These are phyloP conservation scores for Drosophila prolongata DNA, from an alignment of 2,888 invertebrate species.

Conservation along the genomic window DNA sequence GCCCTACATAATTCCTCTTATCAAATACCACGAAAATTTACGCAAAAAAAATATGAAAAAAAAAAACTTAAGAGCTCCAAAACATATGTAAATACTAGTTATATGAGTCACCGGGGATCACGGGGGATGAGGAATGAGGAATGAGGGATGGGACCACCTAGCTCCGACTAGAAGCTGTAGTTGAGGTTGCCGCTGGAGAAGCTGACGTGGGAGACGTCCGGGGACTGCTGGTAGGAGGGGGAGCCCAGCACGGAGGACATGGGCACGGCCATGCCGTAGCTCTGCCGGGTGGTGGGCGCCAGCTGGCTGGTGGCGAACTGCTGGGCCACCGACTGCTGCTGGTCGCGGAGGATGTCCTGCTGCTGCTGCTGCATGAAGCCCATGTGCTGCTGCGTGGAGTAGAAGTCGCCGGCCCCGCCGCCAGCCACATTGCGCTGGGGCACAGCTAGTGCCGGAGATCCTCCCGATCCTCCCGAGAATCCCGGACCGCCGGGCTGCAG, in stretches of 20 bases:
- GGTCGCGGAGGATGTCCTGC: conserved; percentile 66
- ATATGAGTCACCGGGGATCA: no score
- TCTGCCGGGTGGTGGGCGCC: conserved; percentile 57
- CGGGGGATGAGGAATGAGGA: no score
- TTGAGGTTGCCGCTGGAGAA: conserved; percentile 83
- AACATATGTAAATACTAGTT: background rate
- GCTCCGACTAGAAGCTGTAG: conserved; percentile 71
- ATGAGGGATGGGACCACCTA: no score
- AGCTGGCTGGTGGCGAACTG: conserved; percentile 62
- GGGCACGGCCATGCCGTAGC: conserved; percentile 65
- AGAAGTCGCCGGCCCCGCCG: conserved; percentile 65
- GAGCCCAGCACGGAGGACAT: conserved; percentile 55
- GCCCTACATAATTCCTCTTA: conserved; percentile 24
- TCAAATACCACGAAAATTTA: conserved; percentile 24
- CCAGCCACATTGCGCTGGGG: background rate
- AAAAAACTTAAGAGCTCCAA: conserved; percentile 1
- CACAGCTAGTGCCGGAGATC: background rate
- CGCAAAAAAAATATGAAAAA: conserved; percentile 7
- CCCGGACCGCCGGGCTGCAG: conserved; percentile 44
- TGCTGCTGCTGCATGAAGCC: conserved; percentile 81
- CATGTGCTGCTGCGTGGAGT: conserved; percentile 81
- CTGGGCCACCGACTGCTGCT: conserved; percentile 65
- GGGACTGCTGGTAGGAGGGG: conserved; percentile 84
- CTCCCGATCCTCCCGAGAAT: background rate
- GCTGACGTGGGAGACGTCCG: conserved; percentile 85